Percentiles rank a stretch among this genome's conserved stretches.
Evolutionary conservation across 2,797 vertebrate genomes (phyloP).

Genomic region (Megaceryle alcyon): DNA sequence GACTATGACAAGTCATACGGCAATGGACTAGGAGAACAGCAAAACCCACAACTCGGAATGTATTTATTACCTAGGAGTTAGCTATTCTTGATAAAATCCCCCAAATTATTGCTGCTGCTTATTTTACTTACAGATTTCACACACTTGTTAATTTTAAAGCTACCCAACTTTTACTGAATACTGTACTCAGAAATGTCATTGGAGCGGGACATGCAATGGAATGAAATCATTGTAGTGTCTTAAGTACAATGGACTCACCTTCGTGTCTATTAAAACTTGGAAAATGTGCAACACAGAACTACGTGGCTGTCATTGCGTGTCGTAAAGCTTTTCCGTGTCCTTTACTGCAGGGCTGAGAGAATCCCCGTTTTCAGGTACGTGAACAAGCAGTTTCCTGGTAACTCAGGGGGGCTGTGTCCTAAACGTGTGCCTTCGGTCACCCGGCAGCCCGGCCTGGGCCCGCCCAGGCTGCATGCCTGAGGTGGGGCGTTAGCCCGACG

Average conservation of each 20-base stretch:
- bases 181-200: slow-evolving; percentile 70
- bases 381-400: background rate
- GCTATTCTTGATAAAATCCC: slow-evolving; percentile 76
- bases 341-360: background rate
- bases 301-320: background rate
- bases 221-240: slow-evolving; percentile 71
- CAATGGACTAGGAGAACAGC: slow-evolving; percentile 81
- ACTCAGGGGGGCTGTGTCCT: background rate
- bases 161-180: slow-evolving; percentile 55
- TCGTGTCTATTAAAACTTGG: slow-evolving; percentile 74
- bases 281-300: slow-evolving; percentile 47
- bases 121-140: slow-evolving; percentile 77
- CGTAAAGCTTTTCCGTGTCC: accelerated
- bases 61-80: slow-evolving; percentile 90
- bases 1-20: slow-evolving; percentile 24
- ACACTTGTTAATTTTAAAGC: slow-evolving; percentile 67
- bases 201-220: slow-evolving; percentile 68
- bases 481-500: background rate
- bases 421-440: background rate
- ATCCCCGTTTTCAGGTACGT: accelerated
- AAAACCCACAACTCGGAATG: slow-evolving; percentile 87
- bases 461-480: accelerated
- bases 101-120: slow-evolving; percentile 86
- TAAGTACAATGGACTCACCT: slow-evolving; percentile 66
- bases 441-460: background rate